phyloP scores from a whole-genome alignment of 2,113 vertebrate genomes.

The Oreocharis arfaki region DNA sequence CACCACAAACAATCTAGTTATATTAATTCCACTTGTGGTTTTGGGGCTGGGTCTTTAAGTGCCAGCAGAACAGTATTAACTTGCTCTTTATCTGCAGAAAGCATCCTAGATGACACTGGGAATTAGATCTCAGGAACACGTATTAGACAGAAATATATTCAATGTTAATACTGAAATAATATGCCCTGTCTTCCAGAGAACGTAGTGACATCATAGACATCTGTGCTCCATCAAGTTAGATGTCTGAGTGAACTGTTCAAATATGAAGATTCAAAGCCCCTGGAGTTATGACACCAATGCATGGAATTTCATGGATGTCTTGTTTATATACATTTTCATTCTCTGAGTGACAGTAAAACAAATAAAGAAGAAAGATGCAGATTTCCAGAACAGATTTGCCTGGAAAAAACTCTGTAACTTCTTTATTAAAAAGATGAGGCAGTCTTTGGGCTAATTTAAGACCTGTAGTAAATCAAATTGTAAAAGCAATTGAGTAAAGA shows the following conservation, averaged over 20 bases:
- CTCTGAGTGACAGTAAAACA: conserved; percentile 35
- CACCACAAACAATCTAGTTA: background rate
- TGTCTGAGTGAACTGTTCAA: background rate
- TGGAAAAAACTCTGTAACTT: background rate
- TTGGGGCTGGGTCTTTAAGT: background rate
- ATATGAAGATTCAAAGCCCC: conserved; percentile 7
- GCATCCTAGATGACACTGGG: background rate
- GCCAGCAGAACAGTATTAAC: background rate
- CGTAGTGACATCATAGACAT: conserved; percentile 35
- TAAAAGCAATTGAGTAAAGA: conserved; percentile 1
- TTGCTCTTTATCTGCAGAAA: background rate
- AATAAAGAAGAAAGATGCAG: conserved; percentile 30
- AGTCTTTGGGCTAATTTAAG: background rate
- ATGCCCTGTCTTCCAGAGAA: background rate
- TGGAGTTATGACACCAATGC: conserved; percentile 28
- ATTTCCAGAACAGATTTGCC: conserved; percentile 12
- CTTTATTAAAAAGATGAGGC: background rate
- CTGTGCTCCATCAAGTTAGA: conserved; percentile 41
- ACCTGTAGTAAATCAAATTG: background rate
- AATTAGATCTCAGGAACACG: background rate
- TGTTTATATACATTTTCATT: conserved; percentile 20
- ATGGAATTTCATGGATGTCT: conserved; percentile 41
- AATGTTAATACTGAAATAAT: background rate
- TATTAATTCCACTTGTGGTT: background rate
- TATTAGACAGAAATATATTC: conserved; percentile 26